These are phyloP conservation scores for Heliconius eleuchia DNA, from an alignment of 1,140 invertebrate genomes.

Conservation along the genomic window DNA sequence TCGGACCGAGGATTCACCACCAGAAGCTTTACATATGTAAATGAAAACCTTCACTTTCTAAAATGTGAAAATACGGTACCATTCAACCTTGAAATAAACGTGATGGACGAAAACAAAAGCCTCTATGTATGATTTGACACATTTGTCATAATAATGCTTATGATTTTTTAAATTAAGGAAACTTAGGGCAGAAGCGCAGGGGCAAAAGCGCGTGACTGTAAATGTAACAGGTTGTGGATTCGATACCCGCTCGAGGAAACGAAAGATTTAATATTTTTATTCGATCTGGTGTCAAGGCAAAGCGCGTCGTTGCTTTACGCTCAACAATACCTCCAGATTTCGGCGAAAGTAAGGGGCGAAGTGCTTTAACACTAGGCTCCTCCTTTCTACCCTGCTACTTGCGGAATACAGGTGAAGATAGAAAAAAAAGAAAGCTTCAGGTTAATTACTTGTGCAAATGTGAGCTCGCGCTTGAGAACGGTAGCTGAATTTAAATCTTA, in stretches of 20 bases:
- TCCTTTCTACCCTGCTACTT: too few relatives aligned
- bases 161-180: background rate
- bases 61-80: conserved; percentile 62
- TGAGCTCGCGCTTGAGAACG: background rate
- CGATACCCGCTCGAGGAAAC: too few relatives aligned
- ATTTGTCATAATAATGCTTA: background rate
- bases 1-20: background rate
- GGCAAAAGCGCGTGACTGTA: too few relatives aligned
- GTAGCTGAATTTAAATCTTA: conserved; percentile 30
- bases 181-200: too few relatives aligned
- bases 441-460: background rate
- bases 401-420: too few relatives aligned
- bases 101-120: conserved; percentile 27
- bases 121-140: background rate
- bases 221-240: too few relatives aligned
- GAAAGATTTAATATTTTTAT: too few relatives aligned
- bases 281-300: too few relatives aligned
- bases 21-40: conserved; percentile 56
- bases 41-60: conserved; percentile 77
- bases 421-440: background rate
- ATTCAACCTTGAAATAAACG: conserved; percentile 50
- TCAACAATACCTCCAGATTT: too few relatives aligned
- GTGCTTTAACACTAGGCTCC: too few relatives aligned
- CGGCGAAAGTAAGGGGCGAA: too few relatives aligned
- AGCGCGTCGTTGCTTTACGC: too few relatives aligned